Evolutionary conservation across 1,140 invertebrate genomes (phyloP).

Genomic region (Pararge aegeria): DNA sequence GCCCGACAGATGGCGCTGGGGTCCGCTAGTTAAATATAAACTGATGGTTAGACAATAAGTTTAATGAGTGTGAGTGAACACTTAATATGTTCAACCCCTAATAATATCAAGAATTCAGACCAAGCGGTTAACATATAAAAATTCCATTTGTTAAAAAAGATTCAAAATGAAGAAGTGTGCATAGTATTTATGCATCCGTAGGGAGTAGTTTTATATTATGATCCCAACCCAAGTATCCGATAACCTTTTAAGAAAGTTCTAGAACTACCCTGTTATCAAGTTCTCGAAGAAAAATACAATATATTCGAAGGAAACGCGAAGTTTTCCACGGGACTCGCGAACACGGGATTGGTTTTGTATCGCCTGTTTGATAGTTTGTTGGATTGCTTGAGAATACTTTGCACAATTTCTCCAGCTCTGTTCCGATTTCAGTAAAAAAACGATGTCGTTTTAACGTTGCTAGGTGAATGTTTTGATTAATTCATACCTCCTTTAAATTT

Average conservation of each 20-base stretch:
- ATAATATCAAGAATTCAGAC: too few relatives aligned
- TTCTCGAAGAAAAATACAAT: conserved; percentile 46
- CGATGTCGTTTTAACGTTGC: neutral
- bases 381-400: conserved; percentile 17
- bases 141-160: too few relatives aligned
- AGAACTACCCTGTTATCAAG: conserved; percentile 40
- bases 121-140: neutral
- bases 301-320: conserved; percentile 22
- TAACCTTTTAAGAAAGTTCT: conserved; percentile 33
- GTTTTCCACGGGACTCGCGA: conserved; percentile 23
- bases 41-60: too few relatives aligned
- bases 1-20: too few relatives aligned
- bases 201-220: conserved; percentile 21
- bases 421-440: neutral
- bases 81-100: too few relatives aligned
- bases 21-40: too few relatives aligned
- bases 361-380: conserved; percentile 25
- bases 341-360: conserved; percentile 30
- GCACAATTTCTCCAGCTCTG: neutral
- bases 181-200: conserved; percentile 8
- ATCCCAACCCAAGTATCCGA: conserved; percentile 26
- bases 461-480: neutral
- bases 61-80: too few relatives aligned
- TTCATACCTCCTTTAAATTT: too few relatives aligned
- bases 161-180: conserved; percentile 6